Evolutionary conservation across 2,113 vertebrate species (phyloP).

Genomic region (Poicephalus gulielmi): DNA sequence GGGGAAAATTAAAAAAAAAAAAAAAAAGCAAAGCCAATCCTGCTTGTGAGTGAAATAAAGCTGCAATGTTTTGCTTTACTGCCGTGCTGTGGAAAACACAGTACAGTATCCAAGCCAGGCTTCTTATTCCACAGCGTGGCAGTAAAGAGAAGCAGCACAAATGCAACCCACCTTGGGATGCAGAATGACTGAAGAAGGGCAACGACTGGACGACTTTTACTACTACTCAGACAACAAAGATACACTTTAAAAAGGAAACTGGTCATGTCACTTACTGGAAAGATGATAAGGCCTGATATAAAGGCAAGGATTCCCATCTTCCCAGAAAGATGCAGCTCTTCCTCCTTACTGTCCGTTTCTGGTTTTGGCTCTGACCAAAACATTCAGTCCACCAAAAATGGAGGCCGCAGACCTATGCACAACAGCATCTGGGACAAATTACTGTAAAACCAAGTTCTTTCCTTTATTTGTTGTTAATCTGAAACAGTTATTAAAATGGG

Average conservation of each 20-base stretch:
- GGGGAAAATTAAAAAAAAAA: fast-evolving
- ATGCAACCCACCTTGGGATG: neutral
- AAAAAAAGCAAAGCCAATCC: neutral
- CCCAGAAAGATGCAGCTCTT: neutral
- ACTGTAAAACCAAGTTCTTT: neutral
- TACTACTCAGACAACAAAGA: neutral
- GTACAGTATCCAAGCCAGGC: neutral
- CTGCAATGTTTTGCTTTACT: neutral
- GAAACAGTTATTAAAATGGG: neutral
- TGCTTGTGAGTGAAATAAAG: neutral
- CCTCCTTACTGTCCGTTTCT: neutral
- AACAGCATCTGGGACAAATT: neutral
- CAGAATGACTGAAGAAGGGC: neutral
- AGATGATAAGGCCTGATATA: neutral
- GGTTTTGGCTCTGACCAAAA: conserved; percentile 18
- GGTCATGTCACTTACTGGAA: neutral
- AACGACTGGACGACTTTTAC: neutral
- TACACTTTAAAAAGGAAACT: neutral
- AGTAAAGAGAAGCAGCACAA: conserved; percentile 8
- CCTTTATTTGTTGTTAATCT: neutral
- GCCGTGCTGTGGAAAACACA: conserved; percentile 5
- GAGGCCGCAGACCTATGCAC: neutral
- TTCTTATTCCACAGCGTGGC: conserved; percentile 19
- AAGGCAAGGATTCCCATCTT: neutral
- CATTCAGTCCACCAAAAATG: neutral